Conservation (phyloP, 1,140 invertebrate genomes). For the Caenorhabditis brenneri region DNA sequence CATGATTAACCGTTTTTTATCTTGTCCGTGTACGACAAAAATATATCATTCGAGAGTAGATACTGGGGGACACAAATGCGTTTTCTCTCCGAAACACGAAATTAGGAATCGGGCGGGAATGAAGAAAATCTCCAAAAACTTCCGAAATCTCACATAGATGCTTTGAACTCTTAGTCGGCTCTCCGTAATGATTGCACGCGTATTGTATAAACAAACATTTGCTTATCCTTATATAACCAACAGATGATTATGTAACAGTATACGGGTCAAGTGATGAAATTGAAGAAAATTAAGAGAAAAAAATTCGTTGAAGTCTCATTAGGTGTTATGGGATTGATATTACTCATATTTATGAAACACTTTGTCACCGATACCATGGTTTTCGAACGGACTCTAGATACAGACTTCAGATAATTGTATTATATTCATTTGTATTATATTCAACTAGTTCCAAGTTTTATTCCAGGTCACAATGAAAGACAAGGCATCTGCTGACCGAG, state of each 20-base stretch:
- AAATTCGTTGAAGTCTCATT: not conserved
- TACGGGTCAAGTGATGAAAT: not conserved
- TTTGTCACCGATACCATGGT: no score
- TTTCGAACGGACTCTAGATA: no score
- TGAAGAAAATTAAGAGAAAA: not conserved
- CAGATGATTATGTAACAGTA: not conserved
- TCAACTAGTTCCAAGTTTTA: no score
- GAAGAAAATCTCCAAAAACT: not conserved
- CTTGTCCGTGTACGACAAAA: not conserved
- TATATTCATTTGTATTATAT: no score
- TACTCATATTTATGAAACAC: no score
- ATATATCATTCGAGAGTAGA: not conserved
- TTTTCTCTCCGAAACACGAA: not conserved
- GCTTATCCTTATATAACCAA: constrained; percentile 6
- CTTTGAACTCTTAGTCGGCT: constrained; percentile 3
- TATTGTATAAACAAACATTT: constrained; percentile 11
- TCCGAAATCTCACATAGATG: not conserved
- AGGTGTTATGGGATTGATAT: no score
- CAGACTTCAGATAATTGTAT: no score
- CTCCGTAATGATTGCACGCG: constrained; percentile 5
- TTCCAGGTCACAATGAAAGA: constrained; percentile 98
- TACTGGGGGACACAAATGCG: not conserved
- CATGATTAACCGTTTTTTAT: constrained; percentile 20
- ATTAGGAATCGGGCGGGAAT: not conserved
- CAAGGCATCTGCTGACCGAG: constrained; percentile 86